Base-by-base conservation (phyloP, 2,888 invertebrate genomes). In the Eupeodes latifasciatus region DNA sequence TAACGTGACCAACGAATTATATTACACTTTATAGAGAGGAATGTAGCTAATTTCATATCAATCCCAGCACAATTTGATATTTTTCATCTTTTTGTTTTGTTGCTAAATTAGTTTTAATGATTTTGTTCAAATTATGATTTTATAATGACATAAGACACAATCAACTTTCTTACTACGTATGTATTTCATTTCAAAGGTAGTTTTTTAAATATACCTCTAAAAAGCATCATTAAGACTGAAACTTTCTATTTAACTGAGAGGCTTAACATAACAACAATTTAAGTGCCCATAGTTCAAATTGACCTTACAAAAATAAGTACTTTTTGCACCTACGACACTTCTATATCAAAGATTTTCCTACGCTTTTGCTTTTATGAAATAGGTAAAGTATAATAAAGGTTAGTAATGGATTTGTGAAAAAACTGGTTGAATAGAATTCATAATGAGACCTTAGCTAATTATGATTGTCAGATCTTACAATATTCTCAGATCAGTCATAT, bases 71-170 rank as follows among this genome's bases (percentile, higher is more conserved):
- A 27, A 66, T 47, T 12, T n/a, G 53, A 67, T 44, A 36, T 61
- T n/a, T 11, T 47, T 27, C 27, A 27, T 27, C 27, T 44, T 44
- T 44, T 44, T 44, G 2, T 47, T 27, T 55, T 51, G 14, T 55
- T 44, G 44, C 16, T 55, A 76, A 82, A 77, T 78, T 57, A 4
- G 16, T 79, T 72, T 83, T 83, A 79, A 83, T 83, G 83, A 59
- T 47, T 66, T 66, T 78, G 19, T 47, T 1, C 19, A 44, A 72
- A 78, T 69, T 44, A 53, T 36, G 7, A 53, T 40, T n/a, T 79
- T 27, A 16, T 66, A 59, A 66, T 64, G 19, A 27, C 66, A 51
- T 40, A 40, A 27, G 40, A 40, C 40, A 40, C 40, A 40, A 40
- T 7, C 40, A 40, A 51, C 16, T 53, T 57, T 36, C 51, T 49